These are phyloP conservation scores for Saccopteryx bilineata DNA, from an alignment of 2,113 vertebrate species.

Conservation along the genomic window DNA sequence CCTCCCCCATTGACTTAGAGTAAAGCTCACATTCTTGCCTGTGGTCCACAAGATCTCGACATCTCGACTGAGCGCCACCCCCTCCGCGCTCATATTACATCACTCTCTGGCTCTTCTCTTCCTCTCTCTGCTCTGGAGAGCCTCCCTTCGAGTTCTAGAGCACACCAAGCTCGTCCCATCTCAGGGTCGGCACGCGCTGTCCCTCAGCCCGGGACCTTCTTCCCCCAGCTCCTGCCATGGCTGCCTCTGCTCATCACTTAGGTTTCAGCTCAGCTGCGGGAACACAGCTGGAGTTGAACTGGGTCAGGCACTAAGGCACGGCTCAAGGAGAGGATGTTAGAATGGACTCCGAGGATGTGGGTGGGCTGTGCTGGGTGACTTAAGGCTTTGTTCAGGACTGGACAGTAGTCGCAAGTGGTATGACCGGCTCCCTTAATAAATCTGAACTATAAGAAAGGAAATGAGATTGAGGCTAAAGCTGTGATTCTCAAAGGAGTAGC, in stretches of 20 bases:
- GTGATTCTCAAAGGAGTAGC: background rate
- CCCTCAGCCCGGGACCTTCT: background rate
- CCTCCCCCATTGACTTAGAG: background rate
- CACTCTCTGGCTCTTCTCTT: background rate
- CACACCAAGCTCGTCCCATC: background rate
- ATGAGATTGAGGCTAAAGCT: background rate
- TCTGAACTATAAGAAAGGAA: background rate
- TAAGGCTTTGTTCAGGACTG: background rate
- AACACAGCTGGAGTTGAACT: background rate
- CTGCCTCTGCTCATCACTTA: background rate
- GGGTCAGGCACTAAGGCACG: no score
- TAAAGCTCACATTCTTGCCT: background rate
- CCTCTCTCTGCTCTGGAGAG: background rate
- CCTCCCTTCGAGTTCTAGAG: background rate
- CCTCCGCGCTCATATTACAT: background rate
- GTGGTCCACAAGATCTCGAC: accelerated
- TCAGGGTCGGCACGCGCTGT: background rate
- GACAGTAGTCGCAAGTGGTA: background rate
- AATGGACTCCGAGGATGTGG: background rate
- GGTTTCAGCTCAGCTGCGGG: background rate
- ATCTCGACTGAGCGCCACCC: accelerated
- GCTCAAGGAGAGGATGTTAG: background rate
- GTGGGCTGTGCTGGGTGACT: background rate
- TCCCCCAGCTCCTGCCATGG: background rate
- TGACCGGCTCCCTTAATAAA: background rate